A percentile compares a stretch with the other conserved stretches of the same genome.
Evolutionary conservation across 2,888 invertebrate genomes (phyloP).

Genomic region (Tyria jacobaeae): DNA sequence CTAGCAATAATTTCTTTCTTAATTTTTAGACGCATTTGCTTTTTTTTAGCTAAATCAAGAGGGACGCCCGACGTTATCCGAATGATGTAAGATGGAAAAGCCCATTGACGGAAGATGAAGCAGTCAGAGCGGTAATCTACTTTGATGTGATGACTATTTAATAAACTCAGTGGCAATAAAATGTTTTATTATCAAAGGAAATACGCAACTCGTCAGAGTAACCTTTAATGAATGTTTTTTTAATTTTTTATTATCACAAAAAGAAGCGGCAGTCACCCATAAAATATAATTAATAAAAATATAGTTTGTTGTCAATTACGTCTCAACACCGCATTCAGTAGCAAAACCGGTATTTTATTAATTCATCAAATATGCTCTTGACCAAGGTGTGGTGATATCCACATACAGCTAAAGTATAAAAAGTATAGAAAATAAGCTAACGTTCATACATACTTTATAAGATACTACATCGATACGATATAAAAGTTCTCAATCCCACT

Average conservation of each 20-base stretch:
- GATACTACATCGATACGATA: too few relatives aligned
- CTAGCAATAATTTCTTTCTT: too few relatives aligned
- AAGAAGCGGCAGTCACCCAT: not conserved
- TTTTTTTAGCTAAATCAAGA: not conserved
- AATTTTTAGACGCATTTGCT: too few relatives aligned
- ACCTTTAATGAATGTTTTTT: not conserved
- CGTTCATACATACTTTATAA: too few relatives aligned
- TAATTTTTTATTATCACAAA: not conserved
- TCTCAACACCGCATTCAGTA: not conserved
- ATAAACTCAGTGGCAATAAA: slow-evolving; percentile 3
- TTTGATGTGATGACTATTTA: slow-evolving; percentile 4
- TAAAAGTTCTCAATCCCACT: too few relatives aligned
- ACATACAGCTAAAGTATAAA: too few relatives aligned
- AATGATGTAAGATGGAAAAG: slow-evolving; percentile 2
- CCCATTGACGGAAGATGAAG: not conserved
- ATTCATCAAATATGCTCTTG: not conserved
- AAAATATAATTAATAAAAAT: slow-evolving; percentile 2
- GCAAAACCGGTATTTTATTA: not conserved
- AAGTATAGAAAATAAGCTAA: too few relatives aligned
- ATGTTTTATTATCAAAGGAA: slow-evolving; percentile 3
- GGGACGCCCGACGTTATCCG: not conserved
- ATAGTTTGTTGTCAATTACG: not conserved
- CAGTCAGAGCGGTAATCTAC: not conserved
- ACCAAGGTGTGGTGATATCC: too few relatives aligned
- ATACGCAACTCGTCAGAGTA: not conserved